Percentiles rank a stretch among this genome's conserved stretches.
phyloP scores from a whole-genome alignment of 2,888 invertebrate genomes.

The Mesochorus sp. region DNA sequence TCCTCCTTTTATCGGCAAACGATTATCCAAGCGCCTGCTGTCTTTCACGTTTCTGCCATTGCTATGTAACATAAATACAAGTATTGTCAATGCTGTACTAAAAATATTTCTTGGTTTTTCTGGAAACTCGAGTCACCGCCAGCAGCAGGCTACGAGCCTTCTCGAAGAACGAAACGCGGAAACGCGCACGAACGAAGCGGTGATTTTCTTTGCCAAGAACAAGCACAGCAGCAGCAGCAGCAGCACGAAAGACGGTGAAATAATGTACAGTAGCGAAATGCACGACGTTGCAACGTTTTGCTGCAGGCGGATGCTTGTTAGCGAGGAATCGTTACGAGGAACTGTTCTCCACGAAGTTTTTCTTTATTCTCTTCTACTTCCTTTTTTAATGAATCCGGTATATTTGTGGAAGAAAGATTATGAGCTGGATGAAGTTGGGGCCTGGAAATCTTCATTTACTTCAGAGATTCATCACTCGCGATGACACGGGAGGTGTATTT shows the following conservation, averaged over 20 bases:
- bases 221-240: too few relatives aligned
- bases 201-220: not conserved
- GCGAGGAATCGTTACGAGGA: slow-evolving; percentile 8
- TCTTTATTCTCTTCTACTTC: slow-evolving; percentile 19
- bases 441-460: too few relatives aligned
- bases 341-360: not conserved
- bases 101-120: slow-evolving; percentile 10
- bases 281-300: not conserved
- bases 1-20: slow-evolving; percentile 47
- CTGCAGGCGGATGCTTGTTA: slow-evolving; percentile 32
- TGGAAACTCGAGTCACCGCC: not conserved
- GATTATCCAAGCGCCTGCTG: slow-evolving; percentile 38
- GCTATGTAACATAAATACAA: slow-evolving; percentile 25
- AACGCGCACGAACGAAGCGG: slow-evolving; percentile 7
- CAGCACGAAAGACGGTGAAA: slow-evolving; percentile 8
- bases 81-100: not conserved
- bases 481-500: not conserved
- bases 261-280: slow-evolving; percentile 27
- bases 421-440: not conserved
- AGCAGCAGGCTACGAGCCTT: too few relatives aligned
- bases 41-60: slow-evolving; percentile 5
- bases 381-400: slow-evolving; percentile 13
- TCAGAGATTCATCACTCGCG: too few relatives aligned
- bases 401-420: not conserved
- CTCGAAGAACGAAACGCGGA: slow-evolving; percentile 18